phyloP scores from a whole-genome alignment of 2,113 vertebrate species.

The Tringa solitaria region DNA sequence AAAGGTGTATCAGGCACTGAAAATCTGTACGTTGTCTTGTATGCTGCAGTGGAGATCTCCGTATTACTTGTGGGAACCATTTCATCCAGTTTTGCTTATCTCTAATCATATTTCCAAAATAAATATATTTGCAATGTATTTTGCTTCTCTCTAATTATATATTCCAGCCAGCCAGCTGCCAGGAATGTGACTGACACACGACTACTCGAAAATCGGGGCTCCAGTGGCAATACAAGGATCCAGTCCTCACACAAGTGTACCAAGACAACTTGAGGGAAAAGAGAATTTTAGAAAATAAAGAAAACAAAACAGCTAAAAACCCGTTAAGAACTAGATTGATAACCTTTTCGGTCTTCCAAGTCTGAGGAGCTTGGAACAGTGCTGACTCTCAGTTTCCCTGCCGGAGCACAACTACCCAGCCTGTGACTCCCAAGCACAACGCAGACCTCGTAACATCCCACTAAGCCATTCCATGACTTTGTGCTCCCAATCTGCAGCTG shows the following conservation, averaged over 20 bases:
- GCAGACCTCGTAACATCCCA: background rate
- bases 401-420: background rate
- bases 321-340: background rate
- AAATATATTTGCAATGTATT: background rate
- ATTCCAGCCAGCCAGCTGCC: background rate
- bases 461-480: background rate
- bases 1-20: background rate
- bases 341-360: background rate
- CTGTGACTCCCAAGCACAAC: background rate
- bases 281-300: background rate
- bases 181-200: background rate
- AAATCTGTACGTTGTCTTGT: background rate
- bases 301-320: background rate
- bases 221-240: background rate
- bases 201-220: background rate
- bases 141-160: background rate
- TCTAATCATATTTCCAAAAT: background rate
- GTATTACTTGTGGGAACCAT: background rate
- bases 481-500: background rate
- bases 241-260: background rate
- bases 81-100: background rate
- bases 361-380: background rate
- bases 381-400: background rate
- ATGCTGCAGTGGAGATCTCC: background rate
- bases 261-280: background rate